Percentiles rank a stretch among this genome's conserved stretches.
Evolutionary conservation across 1,140 invertebrate genomes (phyloP).

Genomic region (Ectropis grisescens): DNA sequence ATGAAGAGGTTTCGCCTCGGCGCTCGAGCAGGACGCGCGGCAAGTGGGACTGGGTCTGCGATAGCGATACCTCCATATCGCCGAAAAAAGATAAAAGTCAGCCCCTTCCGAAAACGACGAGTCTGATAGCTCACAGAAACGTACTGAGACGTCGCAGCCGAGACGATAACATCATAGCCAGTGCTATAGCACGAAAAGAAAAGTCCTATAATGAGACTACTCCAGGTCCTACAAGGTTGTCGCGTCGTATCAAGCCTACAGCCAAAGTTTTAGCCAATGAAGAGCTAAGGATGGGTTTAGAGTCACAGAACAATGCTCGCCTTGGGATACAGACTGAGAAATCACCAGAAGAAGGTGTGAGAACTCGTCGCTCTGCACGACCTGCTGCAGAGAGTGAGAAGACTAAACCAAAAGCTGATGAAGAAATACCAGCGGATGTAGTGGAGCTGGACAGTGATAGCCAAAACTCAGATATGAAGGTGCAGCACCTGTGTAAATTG

Average conservation of each 20-base stretch:
- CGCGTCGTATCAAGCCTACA: conserved; percentile 71
- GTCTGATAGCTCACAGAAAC: no score
- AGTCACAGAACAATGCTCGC: conserved; percentile 70
- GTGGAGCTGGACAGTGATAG: conserved; percentile 28
- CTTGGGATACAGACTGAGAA: conserved; percentile 42
- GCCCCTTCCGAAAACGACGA: no score
- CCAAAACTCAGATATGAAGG: conserved; percentile 64
- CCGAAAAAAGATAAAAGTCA: conserved; percentile 32
- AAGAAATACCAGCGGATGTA: conserved; percentile 14
- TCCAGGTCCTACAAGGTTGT: conserved; percentile 30
- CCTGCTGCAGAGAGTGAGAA: conserved; percentile 18
- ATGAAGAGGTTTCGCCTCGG: conserved; percentile 43
- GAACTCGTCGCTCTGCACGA: conserved; percentile 38
- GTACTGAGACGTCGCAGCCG: conserved; percentile 60
- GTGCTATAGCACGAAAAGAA: conserved; percentile 72
- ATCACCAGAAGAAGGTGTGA: conserved; percentile 34
- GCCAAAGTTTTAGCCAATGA: conserved; percentile 71
- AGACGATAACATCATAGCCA: conserved; percentile 70
- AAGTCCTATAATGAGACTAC: conserved; percentile 64
- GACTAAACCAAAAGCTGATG: conserved; percentile 22
- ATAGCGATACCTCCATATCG: conserved; percentile 24
- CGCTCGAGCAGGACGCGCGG: conserved; percentile 34
- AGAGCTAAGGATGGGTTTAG: conserved; percentile 69
- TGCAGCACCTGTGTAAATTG: conserved; percentile 70
- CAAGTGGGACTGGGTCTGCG: conserved; percentile 51